phyloP scores from a whole-genome alignment of 2,113 vertebrate genomes.

The Danio rerio region GRCz12tu NC_133180.1:53509501-53510000 shows the following conservation, averaged over 20 bases:
- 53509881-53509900: conserved; percentile 78
- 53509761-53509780: conserved; percentile 3
- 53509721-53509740: too few species aligned
- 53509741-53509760: neutral
- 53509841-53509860: conserved; percentile 82
- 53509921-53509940: conserved; percentile 72
- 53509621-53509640: conserved; percentile 5
- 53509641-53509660: neutral
- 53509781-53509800: conserved; percentile 30
- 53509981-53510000: conserved; percentile 66
- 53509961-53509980: conserved; percentile 55
- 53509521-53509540: neutral
- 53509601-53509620: neutral
- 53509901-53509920: conserved; percentile 76
- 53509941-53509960: conserved; percentile 75
- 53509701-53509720: too few species aligned
- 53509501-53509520: too few species aligned
- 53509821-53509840: conserved; percentile 57
- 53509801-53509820: conserved; percentile 29
- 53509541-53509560: neutral
- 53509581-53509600: neutral
- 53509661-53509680: neutral
- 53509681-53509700: conserved; percentile 14
- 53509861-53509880: conserved; percentile 72
- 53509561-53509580: neutral